Evolutionary conservation across 1,140 invertebrate genomes (phyloP).

Genomic region (Calliphora vicina): DNA sequence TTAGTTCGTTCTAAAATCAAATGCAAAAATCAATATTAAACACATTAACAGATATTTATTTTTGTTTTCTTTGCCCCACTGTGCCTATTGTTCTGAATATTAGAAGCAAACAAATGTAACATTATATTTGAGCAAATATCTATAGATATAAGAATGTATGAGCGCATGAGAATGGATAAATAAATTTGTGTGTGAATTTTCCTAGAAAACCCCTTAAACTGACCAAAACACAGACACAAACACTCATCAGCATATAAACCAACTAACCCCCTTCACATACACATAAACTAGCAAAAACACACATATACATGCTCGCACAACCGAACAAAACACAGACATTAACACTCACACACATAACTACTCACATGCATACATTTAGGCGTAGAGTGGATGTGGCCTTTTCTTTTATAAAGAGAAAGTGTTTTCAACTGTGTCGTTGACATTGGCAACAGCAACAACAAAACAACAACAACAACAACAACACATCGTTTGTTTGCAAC

Average conservation of each 20-base stretch:
- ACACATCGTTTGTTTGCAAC: neutral
- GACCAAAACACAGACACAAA: conserved; percentile 16
- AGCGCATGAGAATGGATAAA: neutral
- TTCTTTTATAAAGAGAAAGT: conserved; percentile 21
- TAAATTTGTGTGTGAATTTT: neutral
- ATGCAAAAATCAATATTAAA: no score
- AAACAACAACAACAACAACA: neutral
- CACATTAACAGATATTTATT: no score
- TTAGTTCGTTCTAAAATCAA: no score
- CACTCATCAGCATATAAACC: conserved; percentile 16
- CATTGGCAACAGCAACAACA: conserved; percentile 21
- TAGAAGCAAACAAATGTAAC: neutral
- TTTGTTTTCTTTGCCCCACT: neutral
- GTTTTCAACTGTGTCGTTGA: conserved; percentile 20
- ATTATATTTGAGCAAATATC: no score
- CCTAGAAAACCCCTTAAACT: neutral
- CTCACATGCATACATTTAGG: neutral
- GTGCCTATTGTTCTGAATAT: neutral
- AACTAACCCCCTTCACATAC: neutral
- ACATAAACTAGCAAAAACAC: neutral
- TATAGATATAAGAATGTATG: neutral
- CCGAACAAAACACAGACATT: conserved; percentile 8
- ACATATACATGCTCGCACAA: neutral
- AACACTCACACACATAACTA: neutral
- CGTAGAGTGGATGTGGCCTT: neutral